Conservation (phyloP, 2,113 vertebrate species). For the Ameiurus melas region DNA sequence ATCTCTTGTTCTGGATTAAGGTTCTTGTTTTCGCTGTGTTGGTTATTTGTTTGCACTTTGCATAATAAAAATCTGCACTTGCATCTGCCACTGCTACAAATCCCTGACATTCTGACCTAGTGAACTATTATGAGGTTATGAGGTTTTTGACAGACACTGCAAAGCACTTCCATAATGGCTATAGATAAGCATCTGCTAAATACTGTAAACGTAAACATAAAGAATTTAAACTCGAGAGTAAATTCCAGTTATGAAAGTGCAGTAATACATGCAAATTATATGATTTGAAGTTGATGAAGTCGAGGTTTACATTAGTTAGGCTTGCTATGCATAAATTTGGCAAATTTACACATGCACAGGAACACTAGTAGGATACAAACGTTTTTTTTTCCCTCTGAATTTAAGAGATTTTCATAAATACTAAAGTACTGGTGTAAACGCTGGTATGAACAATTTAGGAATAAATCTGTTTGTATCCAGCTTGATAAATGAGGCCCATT, state of each 20-base stretch:
- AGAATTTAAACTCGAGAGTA: not conserved
- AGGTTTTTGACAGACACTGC: not conserved
- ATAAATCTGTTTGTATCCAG: not conserved
- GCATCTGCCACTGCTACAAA: too few species aligned
- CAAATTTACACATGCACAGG: not conserved
- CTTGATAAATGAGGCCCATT: slow-evolving; percentile 20
- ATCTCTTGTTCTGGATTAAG: too few species aligned
- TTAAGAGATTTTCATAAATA: not conserved
- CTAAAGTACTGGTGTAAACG: not conserved
- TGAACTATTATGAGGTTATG: not conserved
- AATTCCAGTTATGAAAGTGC: not conserved
- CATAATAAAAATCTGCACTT: too few species aligned
- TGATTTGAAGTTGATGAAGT: not conserved
- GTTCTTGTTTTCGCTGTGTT: too few species aligned
- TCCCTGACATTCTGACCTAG: too few species aligned
- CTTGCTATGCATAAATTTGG: too few species aligned
- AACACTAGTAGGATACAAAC: not conserved
- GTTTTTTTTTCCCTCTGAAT: not conserved
- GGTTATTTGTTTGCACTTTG: too few species aligned
- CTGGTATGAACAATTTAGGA: not conserved
- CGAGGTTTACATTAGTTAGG: not conserved
- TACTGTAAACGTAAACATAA: not conserved
- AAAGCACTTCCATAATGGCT: not conserved
- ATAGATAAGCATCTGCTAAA: not conserved
- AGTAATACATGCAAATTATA: not conserved